Percentiles rank a stretch among this genome's conserved stretches.
Conservation (phyloP, 2,797 vertebrate species). For the Squalus acanthias region DNA sequence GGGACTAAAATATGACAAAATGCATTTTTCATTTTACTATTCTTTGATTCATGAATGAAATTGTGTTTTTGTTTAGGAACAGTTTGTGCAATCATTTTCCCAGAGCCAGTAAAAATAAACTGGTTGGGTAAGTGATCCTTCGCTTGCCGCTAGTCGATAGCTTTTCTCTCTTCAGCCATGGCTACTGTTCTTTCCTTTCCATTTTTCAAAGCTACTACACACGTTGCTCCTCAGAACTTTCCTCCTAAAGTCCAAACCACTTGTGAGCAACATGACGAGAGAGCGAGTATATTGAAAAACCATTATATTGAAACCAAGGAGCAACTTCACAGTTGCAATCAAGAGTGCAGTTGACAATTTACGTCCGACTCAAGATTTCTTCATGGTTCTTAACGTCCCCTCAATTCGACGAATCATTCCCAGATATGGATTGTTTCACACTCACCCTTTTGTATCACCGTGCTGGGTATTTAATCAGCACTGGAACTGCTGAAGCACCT, state of each 20-base stretch:
- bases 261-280: neutral
- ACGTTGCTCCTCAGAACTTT: too few relatives aligned
- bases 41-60: too few relatives aligned
- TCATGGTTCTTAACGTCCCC: neutral
- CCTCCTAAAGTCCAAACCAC: too few relatives aligned
- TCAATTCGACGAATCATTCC: neutral
- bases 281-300: neutral
- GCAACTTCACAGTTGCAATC: neutral
- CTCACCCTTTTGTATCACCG: neutral
- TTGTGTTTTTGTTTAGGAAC: too few relatives aligned
- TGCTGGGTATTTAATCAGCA: neutral
- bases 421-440: neutral
- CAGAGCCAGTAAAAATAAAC: neutral
- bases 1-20: neutral
- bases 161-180: neutral
- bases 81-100: too few relatives aligned
- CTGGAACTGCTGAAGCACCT: neutral
- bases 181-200: too few relatives aligned
- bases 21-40: too few relatives aligned
- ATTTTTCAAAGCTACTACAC: too few relatives aligned
- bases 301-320: neutral
- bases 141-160: neutral
- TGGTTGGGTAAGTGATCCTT: neutral
- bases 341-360: neutral
- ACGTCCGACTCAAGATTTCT: neutral